Conservation (phyloP, 2,797 vertebrate genomes). For the Mycteria americana region DNA sequence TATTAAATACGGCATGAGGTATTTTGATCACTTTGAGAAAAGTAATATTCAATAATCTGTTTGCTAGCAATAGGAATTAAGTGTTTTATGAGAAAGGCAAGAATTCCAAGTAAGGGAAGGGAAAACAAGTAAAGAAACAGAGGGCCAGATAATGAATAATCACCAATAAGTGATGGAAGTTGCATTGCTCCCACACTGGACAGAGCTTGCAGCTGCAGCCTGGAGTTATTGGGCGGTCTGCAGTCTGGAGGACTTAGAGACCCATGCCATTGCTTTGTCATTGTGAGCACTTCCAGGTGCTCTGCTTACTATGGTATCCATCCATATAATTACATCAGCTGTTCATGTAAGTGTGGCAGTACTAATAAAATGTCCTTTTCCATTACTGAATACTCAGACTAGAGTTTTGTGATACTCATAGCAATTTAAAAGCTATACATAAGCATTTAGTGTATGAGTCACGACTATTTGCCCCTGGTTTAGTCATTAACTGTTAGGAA, state of each 20-base stretch:
- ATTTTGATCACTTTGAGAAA: not conserved
- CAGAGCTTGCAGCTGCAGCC: not conserved
- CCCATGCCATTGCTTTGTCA: not conserved
- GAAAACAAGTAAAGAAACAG: not conserved
- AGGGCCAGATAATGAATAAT: not conserved
- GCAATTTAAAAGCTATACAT: not conserved
- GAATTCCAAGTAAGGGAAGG: not conserved
- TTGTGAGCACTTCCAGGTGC: not conserved
- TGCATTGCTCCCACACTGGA: not conserved
- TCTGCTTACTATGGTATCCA: not conserved
- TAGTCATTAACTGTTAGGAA: not conserved
- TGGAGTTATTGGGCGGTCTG: not conserved
- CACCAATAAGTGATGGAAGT: not conserved
- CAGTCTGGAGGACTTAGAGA: not conserved
- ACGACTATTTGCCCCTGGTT: not conserved
- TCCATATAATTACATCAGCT: not conserved
- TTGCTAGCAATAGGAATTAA: not conserved
- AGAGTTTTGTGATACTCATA: not conserved
- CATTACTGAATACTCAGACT: not conserved
- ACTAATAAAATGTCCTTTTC: not conserved
- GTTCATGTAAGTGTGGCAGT: accelerated
- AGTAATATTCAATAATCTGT: not conserved
- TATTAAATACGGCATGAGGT: not conserved
- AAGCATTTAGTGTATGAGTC: not conserved
- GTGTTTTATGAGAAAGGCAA: not conserved